Evolutionary conservation across 2,888 invertebrate species (phyloP).

Genomic region (Deilephila elpenor): DNA sequence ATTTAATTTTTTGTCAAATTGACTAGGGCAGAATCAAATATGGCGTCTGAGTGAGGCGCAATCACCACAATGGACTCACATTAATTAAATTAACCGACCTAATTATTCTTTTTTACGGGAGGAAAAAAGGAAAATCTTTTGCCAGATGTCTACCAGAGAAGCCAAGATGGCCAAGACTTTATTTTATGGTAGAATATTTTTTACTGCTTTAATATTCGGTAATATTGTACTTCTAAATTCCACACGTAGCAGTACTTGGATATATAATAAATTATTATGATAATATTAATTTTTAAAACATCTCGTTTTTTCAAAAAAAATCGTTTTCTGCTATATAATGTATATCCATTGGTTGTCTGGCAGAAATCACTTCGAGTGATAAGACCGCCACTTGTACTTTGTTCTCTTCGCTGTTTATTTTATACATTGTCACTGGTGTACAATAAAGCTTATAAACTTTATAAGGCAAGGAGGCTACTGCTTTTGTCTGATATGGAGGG

Average conservation of each 20-base stretch:
- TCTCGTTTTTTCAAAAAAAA: no score
- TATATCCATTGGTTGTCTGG: no score
- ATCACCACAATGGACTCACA: conserved; percentile 62
- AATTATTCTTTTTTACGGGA: conserved; percentile 65
- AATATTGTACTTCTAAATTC: not conserved
- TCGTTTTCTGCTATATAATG: no score
- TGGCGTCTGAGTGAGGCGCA: conserved; percentile 43
- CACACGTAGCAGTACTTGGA: not conserved
- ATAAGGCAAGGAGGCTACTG: no score
- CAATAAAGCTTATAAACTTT: no score
- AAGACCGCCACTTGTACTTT: no score
- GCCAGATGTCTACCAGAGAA: conserved; percentile 12
- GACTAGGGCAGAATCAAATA: conserved; percentile 60
- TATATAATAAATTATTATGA: no score
- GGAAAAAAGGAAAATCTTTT: conserved; percentile 15
- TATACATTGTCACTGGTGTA: no score
- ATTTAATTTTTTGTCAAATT: not conserved
- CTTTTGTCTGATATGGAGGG: no score
- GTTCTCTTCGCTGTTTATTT: no score
- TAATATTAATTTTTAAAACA: no score
- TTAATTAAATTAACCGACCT: conserved; percentile 72
- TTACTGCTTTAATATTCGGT: not conserved
- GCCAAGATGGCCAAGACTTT: not conserved
- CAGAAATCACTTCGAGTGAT: no score
- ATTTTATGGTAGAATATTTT: conserved; percentile 10